Base-by-base conservation (phyloP, 1,140 invertebrate genomes). In the Atta colombica region DNA sequence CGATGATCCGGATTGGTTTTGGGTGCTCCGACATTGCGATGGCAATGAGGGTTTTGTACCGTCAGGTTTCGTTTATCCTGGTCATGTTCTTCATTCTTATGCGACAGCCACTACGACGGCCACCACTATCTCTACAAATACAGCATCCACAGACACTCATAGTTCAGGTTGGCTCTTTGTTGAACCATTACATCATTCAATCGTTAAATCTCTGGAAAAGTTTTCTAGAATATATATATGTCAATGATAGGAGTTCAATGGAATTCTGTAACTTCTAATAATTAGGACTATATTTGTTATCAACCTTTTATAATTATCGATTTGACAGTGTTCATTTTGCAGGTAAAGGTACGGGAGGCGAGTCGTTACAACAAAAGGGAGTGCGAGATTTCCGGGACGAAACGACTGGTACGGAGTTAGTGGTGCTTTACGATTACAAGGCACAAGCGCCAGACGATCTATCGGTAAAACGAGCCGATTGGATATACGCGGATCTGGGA, bases 21-120 rank as follows among this genome's bases (percentile, higher is more conserved):
- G 98, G 99, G 98, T 99, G 58, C 97, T 98, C 28, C 96, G 98
- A 84, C 94, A 95, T 81, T 98, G 97, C 91, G 98, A 99, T 94
- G 98, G 98, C 1, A 98, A 98, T 92, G 99, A 99, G 95, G 99
- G 99, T 14, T 99, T 99, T 95, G 98, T 99, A 45, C 99, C 99
- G 8, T 98, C 98, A 45, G 98, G 98, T n/a, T 99, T 99, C 94
- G 98, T 99, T 0, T 99, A 98, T 96, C 98, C 98, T 7, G 98
- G 95, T 16, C 95, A 95, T 69, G 94, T 95, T 65, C 93, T 95
- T 31, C 94, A 95, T 82, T 95, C 95, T 31, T 95, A 95, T 65
- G 91, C 94, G 2, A 94, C 94, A 39, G 94, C 94, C 14, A 93
- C 92, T 39, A 94, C 93, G 14, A 93, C 93, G 1, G 93, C 91